These are phyloP conservation scores for Gambusia holbrooki DNA, from an alignment of 2,113 vertebrate species.

Conservation along the genomic window DNA sequence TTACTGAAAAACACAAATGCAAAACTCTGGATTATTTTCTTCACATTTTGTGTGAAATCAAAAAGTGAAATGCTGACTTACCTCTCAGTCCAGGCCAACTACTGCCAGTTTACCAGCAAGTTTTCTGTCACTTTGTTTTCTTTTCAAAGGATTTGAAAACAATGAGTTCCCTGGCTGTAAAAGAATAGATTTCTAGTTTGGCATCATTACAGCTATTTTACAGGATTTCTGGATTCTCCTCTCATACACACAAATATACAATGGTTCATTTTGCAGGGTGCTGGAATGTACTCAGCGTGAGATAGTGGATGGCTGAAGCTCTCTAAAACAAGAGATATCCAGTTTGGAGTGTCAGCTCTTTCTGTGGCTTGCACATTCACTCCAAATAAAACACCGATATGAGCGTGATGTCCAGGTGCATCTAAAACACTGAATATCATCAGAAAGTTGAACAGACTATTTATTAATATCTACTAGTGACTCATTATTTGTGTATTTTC, in stretches of 20 bases:
- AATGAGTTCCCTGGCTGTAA: conserved; percentile 46
- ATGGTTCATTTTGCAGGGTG: conserved; percentile 20
- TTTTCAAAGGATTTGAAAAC: conserved; percentile 60
- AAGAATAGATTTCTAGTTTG: conserved; percentile 49
- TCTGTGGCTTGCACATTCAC: conserved; percentile 16
- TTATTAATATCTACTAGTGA: no score
- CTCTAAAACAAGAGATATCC: conserved; percentile 42
- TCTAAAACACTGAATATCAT: neutral
- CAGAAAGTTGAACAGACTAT: no score
- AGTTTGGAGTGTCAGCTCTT: conserved; percentile 2
- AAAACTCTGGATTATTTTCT: no score
- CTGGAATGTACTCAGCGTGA: conserved; percentile 15
- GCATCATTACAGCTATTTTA: conserved; percentile 39
- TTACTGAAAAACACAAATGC: no score
- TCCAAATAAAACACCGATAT: conserved; percentile 8
- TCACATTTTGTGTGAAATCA: no score
- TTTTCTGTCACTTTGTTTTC: conserved; percentile 58
- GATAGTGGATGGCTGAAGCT: conserved; percentile 29
- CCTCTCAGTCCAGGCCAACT: conserved; percentile 41
- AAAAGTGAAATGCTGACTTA: conserved; percentile 48
- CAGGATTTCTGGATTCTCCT: conserved; percentile 59
- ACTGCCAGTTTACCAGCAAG: conserved; percentile 37
- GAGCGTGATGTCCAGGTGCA: neutral
- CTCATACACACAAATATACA: neutral
- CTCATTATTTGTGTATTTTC: no score